These are phyloP conservation scores for Drosophila nasuta DNA, from an alignment of 1,140 invertebrate genomes.

Conservation along the genomic window DNA sequence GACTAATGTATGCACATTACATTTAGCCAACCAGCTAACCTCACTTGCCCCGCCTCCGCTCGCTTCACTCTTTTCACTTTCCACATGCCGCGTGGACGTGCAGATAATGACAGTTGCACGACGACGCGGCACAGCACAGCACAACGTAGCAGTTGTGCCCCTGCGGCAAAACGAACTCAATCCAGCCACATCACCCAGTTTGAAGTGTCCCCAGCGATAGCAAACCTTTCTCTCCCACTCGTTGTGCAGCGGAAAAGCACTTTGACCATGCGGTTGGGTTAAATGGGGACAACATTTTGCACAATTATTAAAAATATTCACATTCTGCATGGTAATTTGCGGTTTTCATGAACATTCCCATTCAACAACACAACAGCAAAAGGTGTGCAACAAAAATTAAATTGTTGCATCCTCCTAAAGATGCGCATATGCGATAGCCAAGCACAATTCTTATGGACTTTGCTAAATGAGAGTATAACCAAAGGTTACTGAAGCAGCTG, in stretches of 20 bases:
- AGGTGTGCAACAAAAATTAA: conserved; percentile 19
- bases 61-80: not conserved
- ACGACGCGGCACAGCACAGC: too few relatives aligned
- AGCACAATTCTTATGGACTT: not conserved
- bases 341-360: conserved; percentile 6
- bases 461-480: not conserved
- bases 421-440: conserved; percentile 3
- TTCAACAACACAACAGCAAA: conserved; percentile 3
- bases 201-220: conserved; percentile 8
- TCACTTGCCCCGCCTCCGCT: not conserved
- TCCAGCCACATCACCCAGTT: not conserved
- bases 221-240: not conserved
- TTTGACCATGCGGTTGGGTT: conserved; percentile 44
- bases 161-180: conserved; percentile 31
- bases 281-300: conserved; percentile 26
- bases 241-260: conserved; percentile 20
- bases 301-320: conserved; percentile 29
- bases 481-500: not conserved
- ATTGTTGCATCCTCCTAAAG: conserved; percentile 10
- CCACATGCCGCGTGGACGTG: conserved; percentile 45
- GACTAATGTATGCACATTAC: conserved; percentile 76
- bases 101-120: conserved; percentile 63
- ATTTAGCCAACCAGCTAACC: conserved; percentile 27
- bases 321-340: conserved; percentile 35
- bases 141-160: conserved; percentile 9